Evolutionary conservation across 2,113 vertebrate species (phyloP).

Genomic region (Corythoichthys intestinalis): DNA sequence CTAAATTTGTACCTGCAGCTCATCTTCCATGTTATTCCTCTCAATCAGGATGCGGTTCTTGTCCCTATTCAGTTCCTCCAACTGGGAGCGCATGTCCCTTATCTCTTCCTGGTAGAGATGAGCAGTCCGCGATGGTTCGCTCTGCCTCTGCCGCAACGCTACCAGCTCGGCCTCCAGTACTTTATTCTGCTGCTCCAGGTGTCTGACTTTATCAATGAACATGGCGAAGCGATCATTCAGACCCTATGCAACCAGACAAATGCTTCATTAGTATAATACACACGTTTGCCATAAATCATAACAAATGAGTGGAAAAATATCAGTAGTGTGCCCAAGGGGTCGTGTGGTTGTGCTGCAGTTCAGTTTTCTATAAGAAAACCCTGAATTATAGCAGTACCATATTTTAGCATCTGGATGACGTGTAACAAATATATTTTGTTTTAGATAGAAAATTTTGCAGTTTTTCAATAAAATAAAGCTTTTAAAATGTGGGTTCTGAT

Average conservation of each 20-base stretch:
- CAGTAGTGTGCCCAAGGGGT: too few relatives aligned
- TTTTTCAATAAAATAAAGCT: too few relatives aligned
- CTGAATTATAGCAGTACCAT: too few relatives aligned
- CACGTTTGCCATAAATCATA: too few relatives aligned
- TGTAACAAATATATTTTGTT: too few relatives aligned
- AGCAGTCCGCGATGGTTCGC: constrained; percentile 72
- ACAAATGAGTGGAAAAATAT: too few relatives aligned
- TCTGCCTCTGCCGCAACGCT: constrained; percentile 74
- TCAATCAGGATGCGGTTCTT: constrained; percentile 77
- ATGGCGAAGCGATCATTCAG: constrained; percentile 84
- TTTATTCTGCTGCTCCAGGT: constrained; percentile 82
- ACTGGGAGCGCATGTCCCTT: constrained; percentile 73
- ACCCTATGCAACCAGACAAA: constrained; percentile 37
- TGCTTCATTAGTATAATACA: background rate
- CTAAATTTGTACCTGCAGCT: constrained; percentile 59
- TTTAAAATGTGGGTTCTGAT: too few relatives aligned
- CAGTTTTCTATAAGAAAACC: too few relatives aligned
- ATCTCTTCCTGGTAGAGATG: constrained; percentile 80
- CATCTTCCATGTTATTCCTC: constrained; percentile 78
- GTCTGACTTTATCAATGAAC: constrained; percentile 84
- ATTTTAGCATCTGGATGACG: too few relatives aligned
- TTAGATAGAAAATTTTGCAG: too few relatives aligned
- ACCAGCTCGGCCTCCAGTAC: constrained; percentile 77
- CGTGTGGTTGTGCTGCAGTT: too few relatives aligned
- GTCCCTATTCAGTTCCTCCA: constrained; percentile 75